Base-by-base conservation (phyloP, 2,113 vertebrate genomes). In the Campylorhamphus procurvoides region DNA sequence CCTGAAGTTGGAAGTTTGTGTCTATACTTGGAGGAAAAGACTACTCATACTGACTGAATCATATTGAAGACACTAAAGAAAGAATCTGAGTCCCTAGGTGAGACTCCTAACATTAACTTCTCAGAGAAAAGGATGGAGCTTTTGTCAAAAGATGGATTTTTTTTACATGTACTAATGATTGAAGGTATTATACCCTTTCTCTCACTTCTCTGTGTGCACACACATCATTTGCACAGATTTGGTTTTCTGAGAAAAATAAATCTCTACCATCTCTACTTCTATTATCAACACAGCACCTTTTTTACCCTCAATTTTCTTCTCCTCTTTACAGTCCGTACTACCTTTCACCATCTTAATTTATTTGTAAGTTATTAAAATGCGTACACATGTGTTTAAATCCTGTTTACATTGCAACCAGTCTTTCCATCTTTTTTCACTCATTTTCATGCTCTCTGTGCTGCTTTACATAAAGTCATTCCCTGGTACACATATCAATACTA, bases 341-440 rank as follows among this genome's bases (percentile, higher is more conserved):
- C 39, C 63, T 89, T 93, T 92, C 59, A 68, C 44, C 53, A 52
- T 74, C 64, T 78, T 93, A 92, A 94, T 86, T 96, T 97, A 92
- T 95, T 92, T 78, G 2, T 90, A 84, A 80, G 8, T 68, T 92
- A 93, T 86, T 84, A n/a, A 89, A 89, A 86, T 89, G 20, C 8
- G 6, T 72, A 37, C 28, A 35, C 2, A 3, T 3, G 1, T 46
- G 44, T 71, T 80, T 83, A 53, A 77, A 55, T 35, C 12, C 50
- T 47, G 9, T 25, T 78, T 89, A 35, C 14, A 18, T 78, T 91
- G 62, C 46, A 80, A 11, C 10, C 8, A 53, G 44, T 31, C 33
- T 81, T 83, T 39, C 33, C 20, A 7, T 83, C 39, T 64, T 82
- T 42, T 89, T 76, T 72, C 47, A 52, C 20, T 74, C 20, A 5